Base-by-base conservation (phyloP, 1,140 invertebrate genomes). In the Drosophila willistoni region DNA sequence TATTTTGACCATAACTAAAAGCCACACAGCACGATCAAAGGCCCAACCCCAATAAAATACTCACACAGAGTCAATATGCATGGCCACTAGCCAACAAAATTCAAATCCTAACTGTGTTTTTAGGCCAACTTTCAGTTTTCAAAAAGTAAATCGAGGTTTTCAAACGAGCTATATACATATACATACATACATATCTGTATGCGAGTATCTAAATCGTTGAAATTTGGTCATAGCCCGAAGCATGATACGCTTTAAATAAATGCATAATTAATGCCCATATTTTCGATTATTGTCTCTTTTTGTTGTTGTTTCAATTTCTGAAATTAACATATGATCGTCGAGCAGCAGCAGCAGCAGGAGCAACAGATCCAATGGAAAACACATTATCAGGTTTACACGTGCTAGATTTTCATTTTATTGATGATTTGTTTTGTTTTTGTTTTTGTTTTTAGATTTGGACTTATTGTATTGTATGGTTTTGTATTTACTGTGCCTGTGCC, bases 111-210 rank as follows among this genome's bases (percentile, higher is more conserved):
- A 86, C 67, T 81, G 73, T 86, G 83, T 86, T 86, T 83, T 89
- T 79, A 77, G 83, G 84, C 84, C 84, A 86, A 86, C 83, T 86
- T 86, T 86, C 83, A 73, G 64, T 86, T 86, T 86, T 82, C 54
- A 86, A 84, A 84, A 79, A 66, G 64, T 62, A 69, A 89, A 79
- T 77, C 76, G 84, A 87, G 79, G 84, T 73, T 89, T 86, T 77
- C 68, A 82, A 63, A 71, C 64, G n/a, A 17, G 7, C 9, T 19
- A 7, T 47, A 13, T 42, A 51, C 62, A 25, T 17, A 51, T 54
- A 22, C 2, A 22, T 22, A 22, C 19, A 0, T 22, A 22, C 2
- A 2, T 22, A 22, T 22, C n/a, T 60, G n/a, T 39, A 70, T 19
- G 34, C 34, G 10, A 12, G 17, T 47, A 51, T 51, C 17, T 22